These are phyloP conservation scores for Nesoenas mayeri DNA, from an alignment of 2,113 vertebrate species.

Conservation along the genomic window DNA sequence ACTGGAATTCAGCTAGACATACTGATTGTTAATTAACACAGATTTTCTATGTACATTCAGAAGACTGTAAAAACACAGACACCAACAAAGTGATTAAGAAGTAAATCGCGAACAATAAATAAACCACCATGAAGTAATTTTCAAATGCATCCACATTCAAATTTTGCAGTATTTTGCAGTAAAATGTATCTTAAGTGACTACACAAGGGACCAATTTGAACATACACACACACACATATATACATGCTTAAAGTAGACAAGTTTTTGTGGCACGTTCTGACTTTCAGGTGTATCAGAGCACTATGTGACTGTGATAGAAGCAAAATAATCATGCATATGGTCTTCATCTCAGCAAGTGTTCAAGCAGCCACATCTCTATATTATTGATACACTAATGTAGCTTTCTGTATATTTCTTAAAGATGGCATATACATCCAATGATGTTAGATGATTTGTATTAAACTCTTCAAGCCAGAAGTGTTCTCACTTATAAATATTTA, in stretches of 20 bases:
- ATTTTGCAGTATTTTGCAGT: neutral
- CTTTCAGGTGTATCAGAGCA: neutral
- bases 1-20: neutral
- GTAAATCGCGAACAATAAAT: neutral
- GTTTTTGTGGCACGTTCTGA: neutral
- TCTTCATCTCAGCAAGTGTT: neutral
- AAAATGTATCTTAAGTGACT: neutral
- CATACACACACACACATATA: fast-evolving
- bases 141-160: neutral
- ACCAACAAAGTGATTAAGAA: no score
- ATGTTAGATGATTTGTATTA: neutral
- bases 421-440: neutral
- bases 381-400: neutral
- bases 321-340: neutral
- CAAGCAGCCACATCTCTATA: neutral
- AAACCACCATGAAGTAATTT: neutral
- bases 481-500: neutral
- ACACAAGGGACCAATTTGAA: neutral
- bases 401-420: neutral
- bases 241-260: neutral
- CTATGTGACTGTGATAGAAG: neutral
- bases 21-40: neutral
- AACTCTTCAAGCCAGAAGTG: neutral
- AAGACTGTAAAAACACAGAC: neutral
- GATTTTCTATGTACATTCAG: neutral